Conservation (phyloP, 2,797 vertebrate species). For the Thunnus albacares region DNA sequence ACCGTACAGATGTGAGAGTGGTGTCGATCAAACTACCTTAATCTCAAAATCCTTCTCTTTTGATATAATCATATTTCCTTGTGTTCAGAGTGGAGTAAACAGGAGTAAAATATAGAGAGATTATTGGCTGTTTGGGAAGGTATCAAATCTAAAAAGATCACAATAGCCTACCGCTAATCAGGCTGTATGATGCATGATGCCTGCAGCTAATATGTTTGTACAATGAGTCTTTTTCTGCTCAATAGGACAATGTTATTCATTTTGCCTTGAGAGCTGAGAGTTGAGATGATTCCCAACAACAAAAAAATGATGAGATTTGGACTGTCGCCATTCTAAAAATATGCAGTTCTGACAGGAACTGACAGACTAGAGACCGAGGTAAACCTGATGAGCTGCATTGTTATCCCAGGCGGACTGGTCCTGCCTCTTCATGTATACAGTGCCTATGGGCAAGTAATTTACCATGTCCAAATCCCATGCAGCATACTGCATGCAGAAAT, state of each 20-base stretch:
- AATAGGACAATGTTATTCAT: conserved; percentile 12
- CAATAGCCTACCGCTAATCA: neutral
- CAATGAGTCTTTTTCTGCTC: conserved; percentile 35
- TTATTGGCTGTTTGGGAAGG: neutral
- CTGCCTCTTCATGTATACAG: neutral
- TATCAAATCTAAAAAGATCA: conserved; percentile 7
- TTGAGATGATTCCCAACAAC: conserved; percentile 32
- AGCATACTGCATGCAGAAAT: conserved; percentile 6
- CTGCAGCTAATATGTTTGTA: conserved; percentile 15
- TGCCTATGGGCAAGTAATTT: neutral
- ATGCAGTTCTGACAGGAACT: conserved; percentile 54
- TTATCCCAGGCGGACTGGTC: conserved; percentile 33
- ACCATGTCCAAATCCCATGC: neutral
- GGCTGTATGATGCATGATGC: neutral
- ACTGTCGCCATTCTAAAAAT: conserved; percentile 60
- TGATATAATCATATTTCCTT: neutral
- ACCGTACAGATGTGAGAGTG: neutral
- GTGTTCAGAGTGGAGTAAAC: neutral
- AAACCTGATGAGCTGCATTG: conserved; percentile 58
- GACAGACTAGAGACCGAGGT: conserved; percentile 44
- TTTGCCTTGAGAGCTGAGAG: conserved; percentile 39
- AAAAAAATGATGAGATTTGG: conserved; percentile 22
- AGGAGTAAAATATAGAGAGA: neutral
- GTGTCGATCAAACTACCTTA: neutral
- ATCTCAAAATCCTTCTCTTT: neutral